Evolutionary conservation across 2,113 vertebrate species (phyloP).

Genomic region (Heloderma charlesbogerti): DNA sequence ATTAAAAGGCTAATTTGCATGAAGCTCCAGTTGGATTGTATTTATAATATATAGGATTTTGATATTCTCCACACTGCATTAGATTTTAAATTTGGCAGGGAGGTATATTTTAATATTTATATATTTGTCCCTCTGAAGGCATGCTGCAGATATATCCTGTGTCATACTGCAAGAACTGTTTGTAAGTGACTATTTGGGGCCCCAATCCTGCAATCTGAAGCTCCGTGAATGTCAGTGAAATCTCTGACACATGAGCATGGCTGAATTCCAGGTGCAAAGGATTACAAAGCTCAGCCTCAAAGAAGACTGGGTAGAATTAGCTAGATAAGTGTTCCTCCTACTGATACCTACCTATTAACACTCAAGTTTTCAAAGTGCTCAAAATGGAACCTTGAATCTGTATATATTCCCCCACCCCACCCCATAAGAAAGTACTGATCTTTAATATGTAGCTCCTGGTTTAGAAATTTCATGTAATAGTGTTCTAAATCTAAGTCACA

Average conservation of each 20-base stretch:
- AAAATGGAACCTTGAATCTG: constrained; percentile 14
- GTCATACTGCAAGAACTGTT: background rate
- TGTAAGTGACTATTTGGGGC: constrained; percentile 21
- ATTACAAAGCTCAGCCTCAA: rapidly evolving
- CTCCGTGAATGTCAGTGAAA: constrained; percentile 16
- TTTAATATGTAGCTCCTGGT: constrained; percentile 21
- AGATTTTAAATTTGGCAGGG: background rate
- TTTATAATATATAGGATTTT: background rate
- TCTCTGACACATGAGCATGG: constrained; percentile 8
- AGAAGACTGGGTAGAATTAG: constrained; percentile 13
- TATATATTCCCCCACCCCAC: background rate
- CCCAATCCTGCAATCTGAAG: constrained; percentile 23
- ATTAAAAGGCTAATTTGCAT: rapidly evolving
- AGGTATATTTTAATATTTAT: constrained; percentile 6
- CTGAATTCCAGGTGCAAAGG: constrained; percentile 24
- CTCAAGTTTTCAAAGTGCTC: constrained; percentile 52
- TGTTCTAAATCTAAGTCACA: constrained; percentile 27
- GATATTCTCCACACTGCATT: background rate
- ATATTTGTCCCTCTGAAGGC: background rate
- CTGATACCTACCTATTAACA: constrained; percentile 2
- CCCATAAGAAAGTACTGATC: too few species aligned
- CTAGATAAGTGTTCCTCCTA: constrained; percentile 12
- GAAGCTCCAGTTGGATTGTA: constrained; percentile 2
- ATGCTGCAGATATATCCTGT: constrained; percentile 1
- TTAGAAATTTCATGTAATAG: background rate